phyloP scores from a whole-genome alignment of 2,888 invertebrate species.

The Homarus gammarus region DNA sequence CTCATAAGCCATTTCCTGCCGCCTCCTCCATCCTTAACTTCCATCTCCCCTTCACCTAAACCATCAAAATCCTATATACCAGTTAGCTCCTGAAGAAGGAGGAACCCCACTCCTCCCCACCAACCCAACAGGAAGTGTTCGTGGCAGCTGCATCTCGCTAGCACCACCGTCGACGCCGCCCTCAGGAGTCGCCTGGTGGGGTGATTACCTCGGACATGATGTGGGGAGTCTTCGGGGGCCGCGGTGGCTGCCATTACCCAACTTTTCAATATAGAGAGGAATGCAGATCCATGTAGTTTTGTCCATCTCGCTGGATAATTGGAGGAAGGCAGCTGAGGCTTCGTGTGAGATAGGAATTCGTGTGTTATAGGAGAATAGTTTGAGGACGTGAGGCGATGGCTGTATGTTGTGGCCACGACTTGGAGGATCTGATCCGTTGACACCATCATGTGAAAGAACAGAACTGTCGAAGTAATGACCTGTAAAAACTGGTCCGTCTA shows the following conservation, averaged over 20 bases:
- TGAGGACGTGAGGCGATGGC: background rate
- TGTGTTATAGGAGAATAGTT: background rate
- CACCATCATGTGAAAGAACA: too few species aligned
- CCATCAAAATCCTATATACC: background rate
- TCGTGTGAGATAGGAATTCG: constrained; percentile 46
- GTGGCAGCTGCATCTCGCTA: background rate
- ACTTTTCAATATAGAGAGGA: constrained; percentile 57
- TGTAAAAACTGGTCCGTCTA: too few species aligned
- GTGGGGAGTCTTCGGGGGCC: constrained; percentile 1
- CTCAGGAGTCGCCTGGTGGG: constrained; percentile 27
- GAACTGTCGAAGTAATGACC: too few species aligned
- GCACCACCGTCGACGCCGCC: constrained; percentile 30
- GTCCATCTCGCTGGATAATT: constrained; percentile 27
- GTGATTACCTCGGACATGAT: constrained; percentile 33
- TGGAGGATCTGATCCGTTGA: too few species aligned
- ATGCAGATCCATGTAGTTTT: constrained; percentile 38
- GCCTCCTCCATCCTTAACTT: background rate
- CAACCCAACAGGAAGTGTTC: background rate
- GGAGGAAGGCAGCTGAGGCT: constrained; percentile 29
- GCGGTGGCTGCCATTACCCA: constrained; percentile 39
- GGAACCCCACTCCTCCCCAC: background rate
- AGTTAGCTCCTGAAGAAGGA: background rate
- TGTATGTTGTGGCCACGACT: too few species aligned
- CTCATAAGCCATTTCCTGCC: constrained; percentile 31
- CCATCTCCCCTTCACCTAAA: background rate